phyloP scores from a whole-genome alignment of 1,140 invertebrate species.

The Kradibia gibbosae region DNA sequence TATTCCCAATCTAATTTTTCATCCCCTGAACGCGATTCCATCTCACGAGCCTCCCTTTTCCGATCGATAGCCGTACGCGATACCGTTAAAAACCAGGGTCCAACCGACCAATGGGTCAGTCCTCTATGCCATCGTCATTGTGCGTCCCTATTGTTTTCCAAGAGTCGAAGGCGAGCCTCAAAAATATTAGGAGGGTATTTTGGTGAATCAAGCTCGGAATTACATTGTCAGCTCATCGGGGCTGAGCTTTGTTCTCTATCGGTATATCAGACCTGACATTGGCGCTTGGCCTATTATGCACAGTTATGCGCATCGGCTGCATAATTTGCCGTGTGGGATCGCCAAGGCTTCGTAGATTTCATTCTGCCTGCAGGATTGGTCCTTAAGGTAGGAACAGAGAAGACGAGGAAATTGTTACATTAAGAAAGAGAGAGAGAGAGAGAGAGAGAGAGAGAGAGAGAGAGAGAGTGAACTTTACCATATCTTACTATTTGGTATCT shows the following conservation, averaged over 20 bases:
- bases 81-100: too few relatives aligned
- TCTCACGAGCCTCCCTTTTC: too few relatives aligned
- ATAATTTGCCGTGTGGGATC: neutral
- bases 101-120: too few relatives aligned
- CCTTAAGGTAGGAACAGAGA: neutral
- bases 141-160: too few relatives aligned
- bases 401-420: neutral
- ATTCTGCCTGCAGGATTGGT: neutral
- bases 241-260: conserved; percentile 60
- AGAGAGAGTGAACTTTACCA: conserved; percentile 18
- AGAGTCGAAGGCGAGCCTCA: conserved; percentile 42
- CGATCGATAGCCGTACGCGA: too few relatives aligned
- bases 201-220: conserved; percentile 57
- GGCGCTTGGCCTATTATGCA: neutral
- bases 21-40: too few relatives aligned
- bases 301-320: neutral
- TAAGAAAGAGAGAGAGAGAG: neutral
- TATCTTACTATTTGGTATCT: neutral
- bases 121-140: too few relatives aligned
- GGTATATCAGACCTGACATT: neutral
- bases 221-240: conserved; percentile 63
- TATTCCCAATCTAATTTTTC: too few relatives aligned
- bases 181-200: conserved; percentile 63
- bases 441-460: conserved; percentile 5
- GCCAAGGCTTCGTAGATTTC: neutral